A percentile compares a stretch with the other conserved stretches of the same genome.
Evolutionary conservation across 2,888 invertebrate species (phyloP).

Genomic region (Nezara viridula): DNA sequence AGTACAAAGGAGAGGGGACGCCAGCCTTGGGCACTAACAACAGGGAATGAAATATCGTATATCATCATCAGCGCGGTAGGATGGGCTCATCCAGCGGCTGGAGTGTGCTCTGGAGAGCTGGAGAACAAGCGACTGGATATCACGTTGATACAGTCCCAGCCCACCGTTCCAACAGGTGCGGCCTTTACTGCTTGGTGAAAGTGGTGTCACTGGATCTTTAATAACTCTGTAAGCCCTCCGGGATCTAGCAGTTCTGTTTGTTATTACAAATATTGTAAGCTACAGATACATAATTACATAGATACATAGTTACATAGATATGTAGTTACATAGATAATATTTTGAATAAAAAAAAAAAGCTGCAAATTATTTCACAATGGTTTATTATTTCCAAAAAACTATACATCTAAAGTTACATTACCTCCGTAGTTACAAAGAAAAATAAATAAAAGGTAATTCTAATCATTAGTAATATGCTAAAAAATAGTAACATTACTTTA

Average conservation of each 20-base stretch:
- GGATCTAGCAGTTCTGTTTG: not conserved
- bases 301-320: too few species aligned
- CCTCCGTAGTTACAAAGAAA: too few species aligned
- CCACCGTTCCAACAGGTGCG: not conserved
- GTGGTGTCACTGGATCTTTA: conserved; percentile 21
- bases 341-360: too few species aligned
- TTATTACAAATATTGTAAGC: not conserved
- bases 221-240: not conserved
- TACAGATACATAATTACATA: too few species aligned
- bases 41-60: conserved; percentile 13
- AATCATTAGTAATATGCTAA: too few species aligned
- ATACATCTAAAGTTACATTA: too few species aligned
- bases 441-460: too few species aligned
- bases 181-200: not conserved
- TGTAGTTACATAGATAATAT: too few species aligned
- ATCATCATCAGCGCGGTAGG: conserved; percentile 36
- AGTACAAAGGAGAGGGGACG: not conserved
- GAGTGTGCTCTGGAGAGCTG: not conserved
- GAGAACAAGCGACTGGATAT: not conserved
- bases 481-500: too few species aligned
- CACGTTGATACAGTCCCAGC: not conserved
- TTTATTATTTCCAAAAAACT: too few species aligned
- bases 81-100: not conserved
- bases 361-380: too few species aligned
- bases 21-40: conserved; percentile 27